Evolutionary conservation across 2,113 vertebrate species (phyloP).

Genomic region (Syngnathus typhle): DNA sequence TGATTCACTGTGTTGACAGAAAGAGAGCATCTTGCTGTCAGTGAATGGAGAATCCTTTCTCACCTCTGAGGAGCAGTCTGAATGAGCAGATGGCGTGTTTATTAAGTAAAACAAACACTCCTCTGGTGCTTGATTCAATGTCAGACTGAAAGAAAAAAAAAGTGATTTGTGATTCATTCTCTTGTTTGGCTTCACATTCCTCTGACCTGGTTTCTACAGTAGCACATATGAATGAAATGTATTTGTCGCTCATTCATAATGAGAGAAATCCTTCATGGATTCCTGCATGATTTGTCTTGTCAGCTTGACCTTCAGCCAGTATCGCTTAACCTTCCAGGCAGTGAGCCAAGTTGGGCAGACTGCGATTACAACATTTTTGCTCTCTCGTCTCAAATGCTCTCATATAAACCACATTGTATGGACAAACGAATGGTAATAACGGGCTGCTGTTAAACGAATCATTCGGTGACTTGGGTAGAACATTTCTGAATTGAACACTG

Average conservation of each 20-base stretch:
- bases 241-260: slow-evolving; percentile 19
- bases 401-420: background rate
- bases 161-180: slow-evolving; percentile 33
- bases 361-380: background rate
- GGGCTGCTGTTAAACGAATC: background rate
- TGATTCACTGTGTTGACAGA: slow-evolving; percentile 36
- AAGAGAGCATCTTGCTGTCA: slow-evolving; percentile 27
- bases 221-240: background rate
- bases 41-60: slow-evolving; percentile 29
- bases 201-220: slow-evolving; percentile 29
- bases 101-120: slow-evolving; percentile 52
- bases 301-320: background rate
- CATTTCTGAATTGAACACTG: too few species aligned
- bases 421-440: background rate
- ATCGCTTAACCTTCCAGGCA: slow-evolving; percentile 14
- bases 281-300: slow-evolving; percentile 9
- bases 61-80: slow-evolving; percentile 37
- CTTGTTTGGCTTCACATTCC: slow-evolving; percentile 7
- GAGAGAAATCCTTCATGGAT: slow-evolving; percentile 13
- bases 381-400: background rate
- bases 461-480: too few species aligned
- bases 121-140: slow-evolving; percentile 25
- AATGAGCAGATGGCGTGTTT: slow-evolving; percentile 52
- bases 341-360: background rate
- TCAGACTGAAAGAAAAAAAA: slow-evolving; percentile 15